phyloP scores from a whole-genome alignment of 2,113 vertebrate genomes.

The Myotis yumanensis region DNA sequence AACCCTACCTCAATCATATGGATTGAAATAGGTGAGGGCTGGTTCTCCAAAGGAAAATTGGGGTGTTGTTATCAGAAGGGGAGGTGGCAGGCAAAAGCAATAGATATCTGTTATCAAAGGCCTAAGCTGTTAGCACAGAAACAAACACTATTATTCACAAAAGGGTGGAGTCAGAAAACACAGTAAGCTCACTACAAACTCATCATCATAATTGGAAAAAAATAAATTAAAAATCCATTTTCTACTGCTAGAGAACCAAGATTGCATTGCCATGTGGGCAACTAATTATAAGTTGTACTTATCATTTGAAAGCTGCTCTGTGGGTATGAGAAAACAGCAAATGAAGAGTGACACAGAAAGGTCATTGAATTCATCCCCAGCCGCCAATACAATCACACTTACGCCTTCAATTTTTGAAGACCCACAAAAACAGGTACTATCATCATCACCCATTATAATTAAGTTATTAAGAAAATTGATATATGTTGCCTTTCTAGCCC shows the following conservation, averaged over 20 bases:
- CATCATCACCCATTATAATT: constrained; percentile 54
- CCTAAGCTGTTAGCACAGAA: neutral
- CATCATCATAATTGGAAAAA: neutral
- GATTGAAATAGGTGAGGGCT: neutral
- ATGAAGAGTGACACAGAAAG: constrained; percentile 16
- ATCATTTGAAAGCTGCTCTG: neutral
- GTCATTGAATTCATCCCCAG: constrained; percentile 26
- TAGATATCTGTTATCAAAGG: neutral
- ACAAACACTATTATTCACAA: neutral
- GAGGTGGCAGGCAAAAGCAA: neutral
- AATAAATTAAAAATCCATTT: constrained; percentile 45
- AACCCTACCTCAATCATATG: neutral
- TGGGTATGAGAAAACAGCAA: constrained; percentile 26
- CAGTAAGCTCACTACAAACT: neutral
- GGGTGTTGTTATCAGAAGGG: neutral
- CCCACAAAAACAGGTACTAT: neutral
- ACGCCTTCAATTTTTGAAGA: constrained; percentile 44
- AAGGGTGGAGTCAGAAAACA: neutral
- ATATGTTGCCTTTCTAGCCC: constrained; percentile 47
- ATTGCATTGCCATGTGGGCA: neutral
- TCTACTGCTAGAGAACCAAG: neutral
- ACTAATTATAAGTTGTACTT: constrained; percentile 36
- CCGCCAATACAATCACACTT: constrained; percentile 43
- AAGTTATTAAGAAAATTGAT: constrained; percentile 69
- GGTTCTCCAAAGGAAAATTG: neutral